Evolutionary conservation across 2,888 invertebrate genomes (phyloP).

Genomic region (Nezara viridula): DNA sequence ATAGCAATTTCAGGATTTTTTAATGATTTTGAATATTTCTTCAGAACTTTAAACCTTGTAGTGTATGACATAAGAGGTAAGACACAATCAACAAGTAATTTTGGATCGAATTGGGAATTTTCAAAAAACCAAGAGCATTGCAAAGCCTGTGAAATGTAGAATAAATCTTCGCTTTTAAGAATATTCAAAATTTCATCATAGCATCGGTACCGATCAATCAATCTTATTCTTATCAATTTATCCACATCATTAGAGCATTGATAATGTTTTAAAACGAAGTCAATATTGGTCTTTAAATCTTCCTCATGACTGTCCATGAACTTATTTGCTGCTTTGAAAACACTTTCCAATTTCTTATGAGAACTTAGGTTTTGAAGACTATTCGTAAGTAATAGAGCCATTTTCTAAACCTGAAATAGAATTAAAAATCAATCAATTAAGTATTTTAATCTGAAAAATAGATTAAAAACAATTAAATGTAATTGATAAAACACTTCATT

Average conservation of each 20-base stretch:
- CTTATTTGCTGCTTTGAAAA: neutral
- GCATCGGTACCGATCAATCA: conserved; percentile 58
- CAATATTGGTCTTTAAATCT: neutral
- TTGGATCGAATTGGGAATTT: conserved; percentile 47
- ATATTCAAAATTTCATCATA: conserved; percentile 52
- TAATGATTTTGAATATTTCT: conserved; percentile 61
- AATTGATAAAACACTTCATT: neutral
- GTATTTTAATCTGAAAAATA: neutral
- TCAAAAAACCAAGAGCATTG: conserved; percentile 63
- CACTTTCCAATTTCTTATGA: neutral
- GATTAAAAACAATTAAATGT: neutral
- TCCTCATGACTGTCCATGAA: conserved; percentile 7
- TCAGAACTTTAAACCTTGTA: conserved; percentile 61
- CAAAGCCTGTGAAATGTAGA: conserved; percentile 57
- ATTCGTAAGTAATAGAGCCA: neutral
- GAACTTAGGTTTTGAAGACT: neutral
- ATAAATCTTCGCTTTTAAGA: conserved; percentile 58
- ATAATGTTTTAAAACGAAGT: neutral
- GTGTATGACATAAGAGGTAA: conserved; percentile 60
- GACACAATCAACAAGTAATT: conserved; percentile 51
- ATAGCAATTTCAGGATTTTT: conserved; percentile 60
- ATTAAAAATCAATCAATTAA: neutral
- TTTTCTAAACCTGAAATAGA: neutral
- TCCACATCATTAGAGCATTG: neutral
- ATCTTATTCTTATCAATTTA: conserved; percentile 15